Conservation (phyloP, 2,113 vertebrate species). For the Beaufortia kweichowensis region DNA sequence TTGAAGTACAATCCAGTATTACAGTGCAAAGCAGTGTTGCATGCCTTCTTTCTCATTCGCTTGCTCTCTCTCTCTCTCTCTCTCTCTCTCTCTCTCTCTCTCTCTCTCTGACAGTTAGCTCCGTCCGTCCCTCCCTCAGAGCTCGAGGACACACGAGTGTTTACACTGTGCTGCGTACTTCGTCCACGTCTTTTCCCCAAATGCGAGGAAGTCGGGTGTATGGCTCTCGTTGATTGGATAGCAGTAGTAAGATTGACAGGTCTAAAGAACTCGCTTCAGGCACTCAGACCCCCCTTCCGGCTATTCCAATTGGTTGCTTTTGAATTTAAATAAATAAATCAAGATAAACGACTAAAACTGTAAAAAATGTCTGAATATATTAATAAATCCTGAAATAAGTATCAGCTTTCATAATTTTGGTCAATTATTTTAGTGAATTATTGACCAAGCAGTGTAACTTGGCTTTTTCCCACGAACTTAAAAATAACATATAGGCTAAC, state of each 20-base stretch:
- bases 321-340: slow-evolving; percentile 85
- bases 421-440: slow-evolving; percentile 1
- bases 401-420: background rate
- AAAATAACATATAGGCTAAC: background rate
- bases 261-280: slow-evolving; percentile 74
- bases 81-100: slow-evolving; percentile 66
- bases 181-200: slow-evolving; percentile 78
- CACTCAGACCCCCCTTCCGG: slow-evolving; percentile 85
- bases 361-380: slow-evolving; percentile 11
- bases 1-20: slow-evolving; percentile 80
- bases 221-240: slow-evolving; percentile 82
- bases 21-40: slow-evolving; percentile 68
- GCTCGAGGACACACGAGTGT: slow-evolving; percentile 83
- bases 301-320: slow-evolving; percentile 91
- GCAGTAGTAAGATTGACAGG: slow-evolving; percentile 82
- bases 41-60: slow-evolving; percentile 57
- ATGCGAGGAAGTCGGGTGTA: slow-evolving; percentile 79
- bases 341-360: slow-evolving; percentile 48
- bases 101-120: slow-evolving; percentile 66
- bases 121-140: slow-evolving; percentile 76
- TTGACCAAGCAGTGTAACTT: background rate
- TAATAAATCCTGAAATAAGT: background rate
- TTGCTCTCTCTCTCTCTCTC: slow-evolving; percentile 63
- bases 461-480: background rate
- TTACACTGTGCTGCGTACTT: slow-evolving; percentile 81